Conservation (phyloP, 1,140 invertebrate genomes). For the Acromyrmex echinatior region DNA sequence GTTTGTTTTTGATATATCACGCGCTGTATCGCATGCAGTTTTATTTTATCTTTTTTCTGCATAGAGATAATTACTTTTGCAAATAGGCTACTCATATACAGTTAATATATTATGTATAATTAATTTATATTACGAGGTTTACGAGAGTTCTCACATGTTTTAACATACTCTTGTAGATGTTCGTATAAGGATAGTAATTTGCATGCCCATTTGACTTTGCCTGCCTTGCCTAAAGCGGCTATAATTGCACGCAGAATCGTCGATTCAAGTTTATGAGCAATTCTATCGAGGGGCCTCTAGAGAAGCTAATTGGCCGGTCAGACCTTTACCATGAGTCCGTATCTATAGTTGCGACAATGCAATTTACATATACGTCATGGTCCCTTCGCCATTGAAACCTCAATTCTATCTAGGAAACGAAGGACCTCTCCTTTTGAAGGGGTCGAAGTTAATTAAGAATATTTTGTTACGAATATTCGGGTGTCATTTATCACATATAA, state of each 20-base stretch:
- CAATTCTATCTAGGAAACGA: constrained; percentile 73
- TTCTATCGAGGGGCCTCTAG: constrained; percentile 74
- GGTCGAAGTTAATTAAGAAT: constrained; percentile 29
- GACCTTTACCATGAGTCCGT: constrained; percentile 65
- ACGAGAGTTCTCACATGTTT: neutral
- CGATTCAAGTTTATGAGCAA: constrained; percentile 72
- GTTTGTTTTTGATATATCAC: too few species aligned
- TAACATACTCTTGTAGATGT: neutral
- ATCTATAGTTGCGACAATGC: constrained; percentile 69
- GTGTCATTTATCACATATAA: neutral
- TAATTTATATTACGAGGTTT: neutral
- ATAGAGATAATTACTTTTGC: too few species aligned
- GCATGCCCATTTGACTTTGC: neutral
- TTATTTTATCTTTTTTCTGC: too few species aligned
- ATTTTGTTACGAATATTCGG: neutral
- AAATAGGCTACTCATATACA: too few species aligned
- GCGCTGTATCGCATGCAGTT: too few species aligned
- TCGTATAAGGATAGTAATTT: constrained; percentile 7
- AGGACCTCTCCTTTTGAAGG: constrained; percentile 65
- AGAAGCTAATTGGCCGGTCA: constrained; percentile 78
- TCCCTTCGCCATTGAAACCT: constrained; percentile 72
- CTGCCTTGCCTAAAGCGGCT: constrained; percentile 21
- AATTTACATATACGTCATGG: constrained; percentile 73
- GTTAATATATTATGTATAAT: neutral
- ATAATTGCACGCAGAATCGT: constrained; percentile 64